These are phyloP conservation scores for Theristicus caerulescens DNA, from an alignment of 2,113 vertebrate species.

Conservation along the genomic window DNA sequence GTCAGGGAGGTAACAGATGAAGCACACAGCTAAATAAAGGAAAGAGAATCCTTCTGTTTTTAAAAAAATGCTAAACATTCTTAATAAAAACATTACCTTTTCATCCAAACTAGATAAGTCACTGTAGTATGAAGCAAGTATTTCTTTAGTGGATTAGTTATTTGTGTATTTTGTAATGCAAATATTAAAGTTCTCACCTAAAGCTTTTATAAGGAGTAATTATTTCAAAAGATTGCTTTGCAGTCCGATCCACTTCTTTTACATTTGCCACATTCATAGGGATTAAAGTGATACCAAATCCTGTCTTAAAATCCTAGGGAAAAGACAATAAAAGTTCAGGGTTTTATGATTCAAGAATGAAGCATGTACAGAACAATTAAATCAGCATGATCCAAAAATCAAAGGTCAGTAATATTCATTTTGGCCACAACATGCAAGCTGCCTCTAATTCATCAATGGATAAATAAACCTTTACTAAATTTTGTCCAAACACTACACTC, in stretches of 20 bases:
- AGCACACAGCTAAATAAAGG: neutral
- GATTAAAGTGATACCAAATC: conserved; percentile 87
- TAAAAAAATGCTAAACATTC: neutral
- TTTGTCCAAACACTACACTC: neutral
- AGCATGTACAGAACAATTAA: neutral
- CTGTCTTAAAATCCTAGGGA: conserved; percentile 87
- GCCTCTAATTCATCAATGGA: neutral
- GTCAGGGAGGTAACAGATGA: neutral
- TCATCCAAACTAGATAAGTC: neutral
- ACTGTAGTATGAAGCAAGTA: neutral
- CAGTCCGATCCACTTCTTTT: conserved; percentile 82
- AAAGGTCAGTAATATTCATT: neutral
- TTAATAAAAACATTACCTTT: neutral
- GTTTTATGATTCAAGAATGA: neutral
- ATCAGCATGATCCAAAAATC: neutral
- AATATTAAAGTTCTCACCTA: conserved; percentile 77
- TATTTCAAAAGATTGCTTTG: conserved; percentile 88
- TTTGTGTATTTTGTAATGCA: neutral
- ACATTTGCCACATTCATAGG: conserved; percentile 89
- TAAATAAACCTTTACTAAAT: neutral
- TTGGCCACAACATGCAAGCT: neutral
- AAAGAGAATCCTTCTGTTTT: neutral
- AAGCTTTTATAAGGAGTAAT: conserved; percentile 97
- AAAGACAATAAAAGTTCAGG: neutral
- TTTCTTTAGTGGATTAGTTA: neutral